Conservation (phyloP, 2,888 invertebrate species). For the Sphinx pinastri region DNA sequence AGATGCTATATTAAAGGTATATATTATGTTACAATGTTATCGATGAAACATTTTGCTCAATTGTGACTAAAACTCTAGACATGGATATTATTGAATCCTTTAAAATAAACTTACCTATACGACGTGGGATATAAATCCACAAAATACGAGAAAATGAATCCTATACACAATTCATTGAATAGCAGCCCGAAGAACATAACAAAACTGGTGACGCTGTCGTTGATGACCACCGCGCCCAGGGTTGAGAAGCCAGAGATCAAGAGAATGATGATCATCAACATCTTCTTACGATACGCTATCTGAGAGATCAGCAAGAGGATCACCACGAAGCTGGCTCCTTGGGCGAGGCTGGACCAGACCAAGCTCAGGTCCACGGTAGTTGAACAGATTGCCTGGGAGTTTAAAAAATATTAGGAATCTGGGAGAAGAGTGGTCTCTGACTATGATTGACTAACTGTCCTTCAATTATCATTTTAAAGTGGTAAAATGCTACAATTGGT, state of each 20-base stretch:
- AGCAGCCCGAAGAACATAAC: slow-evolving; percentile 50
- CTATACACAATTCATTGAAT: slow-evolving; percentile 48
- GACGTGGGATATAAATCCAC: slow-evolving; percentile 62
- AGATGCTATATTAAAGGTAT: no score
- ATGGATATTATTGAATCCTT: not conserved
- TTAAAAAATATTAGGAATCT: not conserved
- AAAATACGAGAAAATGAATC: slow-evolving; percentile 53
- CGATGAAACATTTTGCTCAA: no score
- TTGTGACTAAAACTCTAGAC: no score
- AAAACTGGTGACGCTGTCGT: slow-evolving; percentile 48
- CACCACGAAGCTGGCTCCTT: slow-evolving; percentile 45
- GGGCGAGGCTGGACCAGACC: slow-evolving; percentile 41
- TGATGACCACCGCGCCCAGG: slow-evolving; percentile 42
- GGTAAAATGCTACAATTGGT: no score
- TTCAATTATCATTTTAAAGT: no score
- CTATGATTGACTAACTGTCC: no score
- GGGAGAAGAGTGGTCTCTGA: not conserved
- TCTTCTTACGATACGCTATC: slow-evolving; percentile 48
- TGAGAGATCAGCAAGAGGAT: slow-evolving; percentile 47
- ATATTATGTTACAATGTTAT: no score
- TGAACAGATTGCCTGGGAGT: slow-evolving; percentile 37
- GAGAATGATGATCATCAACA: slow-evolving; percentile 45
- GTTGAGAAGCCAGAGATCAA: slow-evolving; percentile 41
- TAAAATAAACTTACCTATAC: slow-evolving; percentile 47
- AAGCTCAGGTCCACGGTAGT: slow-evolving; percentile 41